Evolutionary conservation across 2,888 invertebrate species (phyloP).

Genomic region (Malthinus flaveolus): DNA sequence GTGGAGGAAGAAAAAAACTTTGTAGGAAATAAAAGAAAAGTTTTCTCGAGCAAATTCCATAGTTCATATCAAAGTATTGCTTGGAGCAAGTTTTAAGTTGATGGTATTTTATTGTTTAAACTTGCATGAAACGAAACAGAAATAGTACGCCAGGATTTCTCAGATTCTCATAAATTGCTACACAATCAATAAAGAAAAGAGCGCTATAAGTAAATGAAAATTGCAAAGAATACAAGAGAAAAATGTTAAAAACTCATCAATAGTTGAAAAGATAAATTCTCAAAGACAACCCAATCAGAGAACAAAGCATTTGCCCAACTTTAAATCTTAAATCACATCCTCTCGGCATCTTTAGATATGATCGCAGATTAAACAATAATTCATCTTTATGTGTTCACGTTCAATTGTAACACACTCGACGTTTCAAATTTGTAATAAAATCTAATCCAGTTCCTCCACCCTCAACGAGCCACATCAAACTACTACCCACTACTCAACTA

Average conservation of each 20-base stretch:
- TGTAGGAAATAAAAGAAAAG: not conserved
- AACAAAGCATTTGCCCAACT: slow-evolving; percentile 22
- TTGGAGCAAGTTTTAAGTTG: slow-evolving; percentile 6
- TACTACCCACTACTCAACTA: no score
- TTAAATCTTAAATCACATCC: slow-evolving; percentile 29
- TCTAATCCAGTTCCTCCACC: not conserved
- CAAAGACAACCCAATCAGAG: slow-evolving; percentile 27
- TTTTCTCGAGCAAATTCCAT: slow-evolving; percentile 5
- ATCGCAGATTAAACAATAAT: slow-evolving; percentile 29
- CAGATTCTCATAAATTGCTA: slow-evolving; percentile 11
- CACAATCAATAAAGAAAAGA: slow-evolving; percentile 14
- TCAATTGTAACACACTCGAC: slow-evolving; percentile 1
- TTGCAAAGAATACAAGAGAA: slow-evolving; percentile 11
- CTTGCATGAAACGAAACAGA: slow-evolving; percentile 3
- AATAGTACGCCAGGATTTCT: not conserved
- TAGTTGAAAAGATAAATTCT: slow-evolving; percentile 25
- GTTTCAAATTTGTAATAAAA: not conserved
- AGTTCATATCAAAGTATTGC: slow-evolving; percentile 7
- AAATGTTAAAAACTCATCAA: slow-evolving; percentile 18
- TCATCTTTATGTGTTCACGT: slow-evolving; percentile 24
- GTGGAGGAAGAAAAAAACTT: no score
- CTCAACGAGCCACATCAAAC: not conserved
- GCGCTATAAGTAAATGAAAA: slow-evolving; percentile 12
- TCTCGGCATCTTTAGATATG: slow-evolving; percentile 22
- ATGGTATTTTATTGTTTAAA: slow-evolving; percentile 11